Percentiles rank a stretch among this genome's conserved stretches.
These are phyloP conservation scores for Lathamus discolor DNA, from an alignment of 2,113 vertebrate species.

Conservation along the genomic window DNA sequence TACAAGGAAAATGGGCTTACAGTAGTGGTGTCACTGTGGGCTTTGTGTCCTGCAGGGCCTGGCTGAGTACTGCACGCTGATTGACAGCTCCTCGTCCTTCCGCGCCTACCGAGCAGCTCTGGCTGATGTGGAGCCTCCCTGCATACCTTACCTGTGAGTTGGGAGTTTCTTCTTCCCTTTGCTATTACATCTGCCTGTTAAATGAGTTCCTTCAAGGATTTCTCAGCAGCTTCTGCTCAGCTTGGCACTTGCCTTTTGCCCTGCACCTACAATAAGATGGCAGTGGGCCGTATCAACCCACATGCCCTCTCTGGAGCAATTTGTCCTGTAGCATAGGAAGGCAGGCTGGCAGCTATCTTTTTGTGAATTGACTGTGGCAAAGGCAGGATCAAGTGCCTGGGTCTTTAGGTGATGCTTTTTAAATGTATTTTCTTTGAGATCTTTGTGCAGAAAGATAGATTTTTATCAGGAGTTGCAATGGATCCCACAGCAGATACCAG, in stretches of 20 bases:
- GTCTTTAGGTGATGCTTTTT: background rate
- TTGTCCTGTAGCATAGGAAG: background rate
- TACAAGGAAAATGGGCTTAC: background rate
- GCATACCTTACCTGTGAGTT: constrained; percentile 96
- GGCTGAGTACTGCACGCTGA: constrained; percentile 97
- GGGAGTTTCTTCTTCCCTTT: background rate
- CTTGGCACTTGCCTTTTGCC: background rate
- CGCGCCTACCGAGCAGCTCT: constrained; percentile 95
- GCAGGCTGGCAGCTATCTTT: background rate
- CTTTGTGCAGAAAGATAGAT: background rate
- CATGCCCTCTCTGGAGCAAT: accelerated
- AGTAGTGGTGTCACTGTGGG: background rate
- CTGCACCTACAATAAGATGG: accelerated
- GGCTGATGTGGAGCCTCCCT: constrained; percentile 93
- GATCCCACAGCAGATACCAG: background rate
- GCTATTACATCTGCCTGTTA: accelerated
- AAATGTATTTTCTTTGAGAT: background rate
- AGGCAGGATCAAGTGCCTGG: background rate
- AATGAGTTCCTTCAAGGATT: background rate
- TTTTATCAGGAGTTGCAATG: background rate
- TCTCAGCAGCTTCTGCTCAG: background rate
- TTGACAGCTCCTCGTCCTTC: constrained; percentile 98
- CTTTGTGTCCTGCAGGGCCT: constrained; percentile 77
- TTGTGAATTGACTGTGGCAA: background rate
- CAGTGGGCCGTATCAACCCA: background rate